Evolutionary conservation across 2,888 invertebrate genomes (phyloP), one percentile per base, ranked within the genome.

Genomic region (Standfussiana lucernea): DNA sequence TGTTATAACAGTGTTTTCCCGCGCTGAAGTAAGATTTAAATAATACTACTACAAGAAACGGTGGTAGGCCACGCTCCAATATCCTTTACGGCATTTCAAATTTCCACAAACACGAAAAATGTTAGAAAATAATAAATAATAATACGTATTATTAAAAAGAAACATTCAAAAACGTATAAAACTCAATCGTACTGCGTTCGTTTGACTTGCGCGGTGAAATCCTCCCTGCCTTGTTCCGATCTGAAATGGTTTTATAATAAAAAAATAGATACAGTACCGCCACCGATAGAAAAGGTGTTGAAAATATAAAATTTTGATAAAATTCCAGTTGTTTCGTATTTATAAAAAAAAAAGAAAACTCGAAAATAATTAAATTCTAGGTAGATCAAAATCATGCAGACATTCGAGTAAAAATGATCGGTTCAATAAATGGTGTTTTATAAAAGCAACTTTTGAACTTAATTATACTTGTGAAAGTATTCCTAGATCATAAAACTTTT

Each of bases 151-250:
- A 66, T 59, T 82, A 83, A 82, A 83, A 86, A 88, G 84, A 89
- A 90, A 82, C 87, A 91, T 88, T 90, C 85, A 91, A 89, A 90
- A 88, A 88, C 86, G 89, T 84, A 88, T 87, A 88, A 89, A 88
- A 89, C 80, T 86, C 18, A 75, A 90, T 90, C 96, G 93, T 97
- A 97, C 97, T 97, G 97, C 90, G 97, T 96, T 88, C 97, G 88
- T 94, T 97, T 97, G 88, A 97, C 97, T 94, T 96, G 97, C 50
- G 93, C 92, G 86, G 93, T 94, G 93, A 97, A 97, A 91, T 97
- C 96, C 90, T 96, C 96, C 89, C 93, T 95, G 80, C 91, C 92
- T 86, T 94, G 94, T 84, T 95, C 96, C 59, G 94, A 96, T 93
- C 97, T 97, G 97, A 93, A 97, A 96, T 81, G 56, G 86, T 80